Conservation (phyloP, 2,888 invertebrate genomes). For the Thymelicus sylvestris region DNA sequence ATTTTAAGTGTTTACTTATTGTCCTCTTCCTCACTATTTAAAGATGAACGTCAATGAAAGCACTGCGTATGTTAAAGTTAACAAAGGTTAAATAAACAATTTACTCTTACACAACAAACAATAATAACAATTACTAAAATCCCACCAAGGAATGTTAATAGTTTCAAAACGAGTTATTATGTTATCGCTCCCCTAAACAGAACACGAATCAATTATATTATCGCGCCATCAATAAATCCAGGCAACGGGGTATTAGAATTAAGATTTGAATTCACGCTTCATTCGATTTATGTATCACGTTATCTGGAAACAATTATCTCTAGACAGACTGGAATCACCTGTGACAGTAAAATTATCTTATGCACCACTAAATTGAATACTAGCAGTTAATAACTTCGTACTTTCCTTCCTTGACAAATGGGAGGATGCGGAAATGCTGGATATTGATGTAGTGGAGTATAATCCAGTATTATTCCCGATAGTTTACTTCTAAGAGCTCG, state of each 20-base stretch:
- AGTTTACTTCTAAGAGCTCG: slow-evolving; percentile 2
- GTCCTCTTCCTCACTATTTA: too few species aligned
- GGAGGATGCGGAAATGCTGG: slow-evolving; percentile 34
- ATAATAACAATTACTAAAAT: slow-evolving; percentile 12
- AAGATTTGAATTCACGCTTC: slow-evolving; percentile 59
- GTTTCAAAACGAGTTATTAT: slow-evolving; percentile 41
- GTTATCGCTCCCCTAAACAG: slow-evolving; percentile 58
- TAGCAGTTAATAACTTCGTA: slow-evolving; percentile 32
- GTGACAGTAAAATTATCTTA: slow-evolving; percentile 39
- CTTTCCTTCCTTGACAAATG: slow-evolving; percentile 39
- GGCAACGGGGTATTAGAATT: slow-evolving; percentile 41
- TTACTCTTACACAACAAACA: slow-evolving; percentile 48
- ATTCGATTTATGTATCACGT: slow-evolving; percentile 71
- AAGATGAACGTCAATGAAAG: too few species aligned
- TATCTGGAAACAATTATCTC: slow-evolving; percentile 66
- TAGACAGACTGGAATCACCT: slow-evolving; percentile 32
- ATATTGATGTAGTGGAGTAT: slow-evolving; percentile 30
- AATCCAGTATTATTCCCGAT: slow-evolving; percentile 24
- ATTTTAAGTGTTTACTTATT: too few species aligned
- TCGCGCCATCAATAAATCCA: slow-evolving; percentile 62
- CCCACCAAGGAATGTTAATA: slow-evolving; percentile 23
- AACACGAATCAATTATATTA: slow-evolving; percentile 66
- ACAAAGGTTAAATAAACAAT: neutral
- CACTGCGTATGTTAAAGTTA: too few species aligned
- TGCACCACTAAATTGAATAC: slow-evolving; percentile 36